Conservation (phyloP, 2,888 invertebrate genomes). For the Sphecodes monilicornis region DNA sequence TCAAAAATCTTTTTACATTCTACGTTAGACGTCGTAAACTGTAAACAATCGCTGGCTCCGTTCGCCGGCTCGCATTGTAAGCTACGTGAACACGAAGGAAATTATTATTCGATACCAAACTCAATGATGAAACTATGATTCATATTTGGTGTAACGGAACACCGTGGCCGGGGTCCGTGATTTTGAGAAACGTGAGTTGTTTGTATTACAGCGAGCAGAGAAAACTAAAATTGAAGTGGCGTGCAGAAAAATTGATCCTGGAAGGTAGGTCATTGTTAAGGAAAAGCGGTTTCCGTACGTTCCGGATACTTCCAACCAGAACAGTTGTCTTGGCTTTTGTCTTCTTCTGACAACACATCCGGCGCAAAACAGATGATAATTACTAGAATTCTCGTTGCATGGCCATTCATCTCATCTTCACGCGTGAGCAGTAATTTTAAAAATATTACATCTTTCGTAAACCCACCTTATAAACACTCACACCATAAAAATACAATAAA, state of each 20-base stretch:
- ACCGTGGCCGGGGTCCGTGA: not conserved
- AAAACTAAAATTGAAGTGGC: not conserved
- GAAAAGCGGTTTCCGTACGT: not conserved
- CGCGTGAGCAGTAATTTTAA: not conserved
- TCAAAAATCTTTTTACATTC: not conserved
- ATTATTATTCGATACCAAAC: not conserved
- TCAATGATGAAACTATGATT: conserved; percentile 9
- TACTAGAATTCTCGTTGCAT: not conserved
- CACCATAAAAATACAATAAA: no score
- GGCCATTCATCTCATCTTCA: not conserved
- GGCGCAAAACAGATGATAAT: not conserved
- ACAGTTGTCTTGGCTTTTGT: not conserved
- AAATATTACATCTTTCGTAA: not conserved
- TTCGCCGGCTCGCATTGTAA: not conserved
- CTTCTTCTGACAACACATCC: not conserved
- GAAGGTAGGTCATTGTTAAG: not conserved
- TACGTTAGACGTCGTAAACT: not conserved
- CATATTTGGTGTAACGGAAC: conserved; percentile 13
- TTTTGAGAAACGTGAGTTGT: conserved; percentile 5
- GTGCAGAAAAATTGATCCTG: not conserved
- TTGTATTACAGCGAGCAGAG: not conserved
- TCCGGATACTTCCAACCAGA: not conserved
- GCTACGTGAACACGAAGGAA: not conserved
- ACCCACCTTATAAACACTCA: not conserved
- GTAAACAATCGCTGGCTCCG: not conserved